Conservation (phyloP, 2,888 invertebrate species). For the Hylaea fasciaria region DNA sequence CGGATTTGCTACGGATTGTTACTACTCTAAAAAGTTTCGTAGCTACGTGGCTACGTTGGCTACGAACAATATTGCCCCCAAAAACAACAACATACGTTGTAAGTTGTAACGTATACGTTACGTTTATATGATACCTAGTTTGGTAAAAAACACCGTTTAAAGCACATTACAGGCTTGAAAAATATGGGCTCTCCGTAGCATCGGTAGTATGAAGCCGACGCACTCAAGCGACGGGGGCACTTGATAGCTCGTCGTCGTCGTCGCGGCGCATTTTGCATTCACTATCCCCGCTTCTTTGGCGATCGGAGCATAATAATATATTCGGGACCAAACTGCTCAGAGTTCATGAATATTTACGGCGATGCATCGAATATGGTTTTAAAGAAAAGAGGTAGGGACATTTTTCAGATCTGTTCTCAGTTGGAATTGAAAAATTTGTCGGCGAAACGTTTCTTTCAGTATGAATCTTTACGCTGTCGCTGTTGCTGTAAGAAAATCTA, state of each 20-base stretch:
- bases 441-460: background rate
- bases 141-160: too few relatives aligned
- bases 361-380: conserved; percentile 51
- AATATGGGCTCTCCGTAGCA: background rate
- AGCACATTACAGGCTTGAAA: conserved; percentile 16
- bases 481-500: too few relatives aligned
- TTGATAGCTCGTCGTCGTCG: conserved; percentile 47
- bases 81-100: too few relatives aligned
- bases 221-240: conserved; percentile 26
- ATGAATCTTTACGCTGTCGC: background rate
- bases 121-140: too few relatives aligned
- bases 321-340: conserved; percentile 28
- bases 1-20: too few relatives aligned
- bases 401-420: conserved; percentile 17
- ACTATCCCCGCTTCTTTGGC: conserved; percentile 53
- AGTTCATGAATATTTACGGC: conserved; percentile 63
- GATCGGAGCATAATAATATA: conserved; percentile 55
- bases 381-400: conserved; percentile 30
- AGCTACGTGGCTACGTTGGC: too few relatives aligned
- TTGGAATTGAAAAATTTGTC: background rate
- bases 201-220: conserved; percentile 17
- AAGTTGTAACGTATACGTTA: too few relatives aligned
- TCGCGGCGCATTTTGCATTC: conserved; percentile 58
- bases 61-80: too few relatives aligned
- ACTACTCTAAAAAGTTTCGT: too few relatives aligned